Evolutionary conservation across 2,888 invertebrate species (phyloP).

Genomic region (Parnassius smintheus): DNA sequence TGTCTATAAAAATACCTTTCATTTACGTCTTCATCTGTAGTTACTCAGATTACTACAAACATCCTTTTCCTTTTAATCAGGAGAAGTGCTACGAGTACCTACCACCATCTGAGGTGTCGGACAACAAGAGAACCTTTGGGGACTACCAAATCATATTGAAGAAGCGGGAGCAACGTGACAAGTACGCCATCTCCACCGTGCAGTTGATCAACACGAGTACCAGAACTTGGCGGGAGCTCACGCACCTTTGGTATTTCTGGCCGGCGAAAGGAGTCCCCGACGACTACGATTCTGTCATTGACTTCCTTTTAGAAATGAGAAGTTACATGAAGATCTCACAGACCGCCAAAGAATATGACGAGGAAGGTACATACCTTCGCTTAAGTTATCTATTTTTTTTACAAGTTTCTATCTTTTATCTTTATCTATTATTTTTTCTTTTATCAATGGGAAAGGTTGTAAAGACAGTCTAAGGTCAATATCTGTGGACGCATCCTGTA

Average conservation of each 20-base stretch:
- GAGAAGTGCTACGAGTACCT: conserved; percentile 95
- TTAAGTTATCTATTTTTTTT: not conserved
- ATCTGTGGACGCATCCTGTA: too few species aligned
- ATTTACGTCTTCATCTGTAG: too few species aligned
- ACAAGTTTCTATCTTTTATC: not conserved
- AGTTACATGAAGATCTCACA: conserved; percentile 75
- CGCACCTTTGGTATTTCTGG: conserved; percentile 97
- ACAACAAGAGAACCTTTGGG: conserved; percentile 92
- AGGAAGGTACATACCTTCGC: conserved; percentile 58
- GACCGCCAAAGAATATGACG: conserved; percentile 76
- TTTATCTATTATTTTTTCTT: too few species aligned
- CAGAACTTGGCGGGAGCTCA: conserved; percentile 92
- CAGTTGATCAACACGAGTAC: conserved; percentile 91
- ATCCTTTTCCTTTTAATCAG: conserved; percentile 61
- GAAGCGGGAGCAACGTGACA: conserved; percentile 93
- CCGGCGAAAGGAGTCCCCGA: conserved; percentile 92
- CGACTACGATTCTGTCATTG: conserved; percentile 91
- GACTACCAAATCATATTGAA: conserved; percentile 94
- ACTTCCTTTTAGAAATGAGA: conserved; percentile 93
- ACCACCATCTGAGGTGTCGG: conserved; percentile 94
- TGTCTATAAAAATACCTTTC: too few species aligned
- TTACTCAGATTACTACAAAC: too few species aligned
- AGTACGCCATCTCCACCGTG: conserved; percentile 93
- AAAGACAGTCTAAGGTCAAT: too few species aligned
- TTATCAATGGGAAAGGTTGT: too few species aligned